Percentiles rank a stretch among this genome's conserved stretches.
Evolutionary conservation across 2,113 vertebrate species (phyloP).

Genomic region (Pseudolaguvia tuberculata): DNA sequence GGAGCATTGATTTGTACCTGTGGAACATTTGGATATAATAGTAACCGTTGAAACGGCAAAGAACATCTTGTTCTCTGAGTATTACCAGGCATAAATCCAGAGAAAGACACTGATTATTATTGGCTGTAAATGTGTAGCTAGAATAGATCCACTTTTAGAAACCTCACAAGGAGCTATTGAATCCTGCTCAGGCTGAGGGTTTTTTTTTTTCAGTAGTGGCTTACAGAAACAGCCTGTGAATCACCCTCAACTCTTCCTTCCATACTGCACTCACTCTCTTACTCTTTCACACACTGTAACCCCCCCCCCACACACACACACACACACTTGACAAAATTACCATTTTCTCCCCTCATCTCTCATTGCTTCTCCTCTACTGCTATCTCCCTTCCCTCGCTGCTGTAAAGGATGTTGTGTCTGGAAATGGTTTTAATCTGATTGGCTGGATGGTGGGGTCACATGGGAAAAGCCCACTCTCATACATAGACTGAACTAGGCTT

Average conservation of each 20-base stretch:
- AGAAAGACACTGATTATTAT: conserved; percentile 18
- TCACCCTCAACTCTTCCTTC: conserved; percentile 1
- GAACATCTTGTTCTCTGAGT: background rate
- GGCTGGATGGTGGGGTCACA: conserved; percentile 72
- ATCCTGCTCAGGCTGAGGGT: background rate
- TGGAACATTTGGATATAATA: background rate
- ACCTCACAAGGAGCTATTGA: conserved; percentile 15
- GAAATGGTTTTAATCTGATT: conserved; percentile 75
- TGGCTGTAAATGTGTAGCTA: background rate
- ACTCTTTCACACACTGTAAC: background rate
- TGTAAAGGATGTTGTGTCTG: conserved; percentile 43
- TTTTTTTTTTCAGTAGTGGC: background rate
- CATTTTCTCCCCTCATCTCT: background rate
- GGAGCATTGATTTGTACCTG: background rate
- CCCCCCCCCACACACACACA: background rate
- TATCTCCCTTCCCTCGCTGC: background rate
- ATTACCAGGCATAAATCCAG: background rate
- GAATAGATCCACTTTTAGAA: conserved; percentile 15
- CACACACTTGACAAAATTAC: background rate
- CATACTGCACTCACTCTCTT: background rate
- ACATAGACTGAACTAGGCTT: conserved; percentile 63
- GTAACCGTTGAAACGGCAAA: background rate
- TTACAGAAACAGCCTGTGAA: conserved; percentile 26
- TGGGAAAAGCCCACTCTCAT: conserved; percentile 71
- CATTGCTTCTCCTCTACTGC: background rate